These are phyloP conservation scores for Moxostoma hubbsi DNA, from an alignment of 2,797 vertebrate genomes.

Conservation along the genomic window DNA sequence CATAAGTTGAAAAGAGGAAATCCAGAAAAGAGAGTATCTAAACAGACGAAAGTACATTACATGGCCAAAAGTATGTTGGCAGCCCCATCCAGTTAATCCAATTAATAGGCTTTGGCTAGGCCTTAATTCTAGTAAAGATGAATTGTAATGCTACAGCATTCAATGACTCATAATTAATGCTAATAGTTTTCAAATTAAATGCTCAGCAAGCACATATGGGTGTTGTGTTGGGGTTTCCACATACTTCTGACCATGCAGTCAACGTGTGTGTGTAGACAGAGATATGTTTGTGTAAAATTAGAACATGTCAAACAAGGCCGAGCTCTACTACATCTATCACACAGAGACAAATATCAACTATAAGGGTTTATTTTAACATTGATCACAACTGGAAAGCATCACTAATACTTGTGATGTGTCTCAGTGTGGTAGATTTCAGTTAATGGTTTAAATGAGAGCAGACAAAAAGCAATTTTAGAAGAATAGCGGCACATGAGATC, in stretches of 20 bases:
- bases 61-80: conserved; percentile 13
- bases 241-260: conserved; percentile 9
- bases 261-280: background rate
- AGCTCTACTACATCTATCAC: conserved; percentile 67
- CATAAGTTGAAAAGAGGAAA: conserved; percentile 36
- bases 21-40: conserved; percentile 17
- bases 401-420: conserved; percentile 38
- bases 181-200: no score
- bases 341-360: conserved; percentile 50
- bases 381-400: background rate
- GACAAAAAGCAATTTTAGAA: conserved; percentile 37
- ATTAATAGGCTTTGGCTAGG: background rate
- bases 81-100: background rate
- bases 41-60: background rate
- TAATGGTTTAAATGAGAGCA: conserved; percentile 45
- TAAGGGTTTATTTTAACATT: background rate
- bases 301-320: conserved; percentile 61
- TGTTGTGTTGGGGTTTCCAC: background rate
- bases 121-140: no score
- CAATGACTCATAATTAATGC: no score
- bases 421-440: conserved; percentile 69
- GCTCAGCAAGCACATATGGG: no score
- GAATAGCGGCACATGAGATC: conserved; percentile 18
- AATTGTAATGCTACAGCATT: no score
- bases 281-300: background rate